These are phyloP conservation scores for Scyliorhinus canicula DNA, from an alignment of 2,797 vertebrate genomes.

Conservation along the genomic window DNA sequence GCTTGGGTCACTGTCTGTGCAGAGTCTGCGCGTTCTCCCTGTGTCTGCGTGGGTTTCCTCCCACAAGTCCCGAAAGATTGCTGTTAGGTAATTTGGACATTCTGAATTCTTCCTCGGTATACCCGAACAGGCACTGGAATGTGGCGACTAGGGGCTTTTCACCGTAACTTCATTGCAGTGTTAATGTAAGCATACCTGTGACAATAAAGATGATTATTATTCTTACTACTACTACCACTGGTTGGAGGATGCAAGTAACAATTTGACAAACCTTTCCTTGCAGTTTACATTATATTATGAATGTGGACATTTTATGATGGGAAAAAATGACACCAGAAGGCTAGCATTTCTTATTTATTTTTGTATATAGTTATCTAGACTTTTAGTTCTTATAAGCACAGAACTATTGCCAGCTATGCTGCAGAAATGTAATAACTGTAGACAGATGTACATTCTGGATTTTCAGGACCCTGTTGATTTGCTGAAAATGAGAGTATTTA, in stretches of 20 bases:
- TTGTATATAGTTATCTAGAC: neutral
- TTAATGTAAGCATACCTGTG: too few relatives aligned
- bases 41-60: too few relatives aligned
- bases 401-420: neutral
- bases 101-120: too few relatives aligned
- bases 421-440: conserved; percentile 23
- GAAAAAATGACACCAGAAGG: neutral
- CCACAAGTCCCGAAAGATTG: too few relatives aligned
- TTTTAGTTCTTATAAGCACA: neutral
- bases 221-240: too few relatives aligned
- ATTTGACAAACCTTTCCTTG: neutral
- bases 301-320: neutral
- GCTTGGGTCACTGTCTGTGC: too few relatives aligned
- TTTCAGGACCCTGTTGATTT: neutral
- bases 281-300: neutral
- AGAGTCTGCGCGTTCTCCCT: too few relatives aligned
- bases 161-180: too few relatives aligned
- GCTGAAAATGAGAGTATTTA: conserved; percentile 21
- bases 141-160: too few relatives aligned
- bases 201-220: too few relatives aligned
- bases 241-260: neutral
- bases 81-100: too few relatives aligned
- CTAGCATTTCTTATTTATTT: neutral
- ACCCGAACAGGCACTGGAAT: too few relatives aligned
- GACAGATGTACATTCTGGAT: conserved; percentile 12